These are phyloP conservation scores for Scortum barcoo DNA, from an alignment of 2,113 vertebrate species.

Conservation along the genomic window DNA sequence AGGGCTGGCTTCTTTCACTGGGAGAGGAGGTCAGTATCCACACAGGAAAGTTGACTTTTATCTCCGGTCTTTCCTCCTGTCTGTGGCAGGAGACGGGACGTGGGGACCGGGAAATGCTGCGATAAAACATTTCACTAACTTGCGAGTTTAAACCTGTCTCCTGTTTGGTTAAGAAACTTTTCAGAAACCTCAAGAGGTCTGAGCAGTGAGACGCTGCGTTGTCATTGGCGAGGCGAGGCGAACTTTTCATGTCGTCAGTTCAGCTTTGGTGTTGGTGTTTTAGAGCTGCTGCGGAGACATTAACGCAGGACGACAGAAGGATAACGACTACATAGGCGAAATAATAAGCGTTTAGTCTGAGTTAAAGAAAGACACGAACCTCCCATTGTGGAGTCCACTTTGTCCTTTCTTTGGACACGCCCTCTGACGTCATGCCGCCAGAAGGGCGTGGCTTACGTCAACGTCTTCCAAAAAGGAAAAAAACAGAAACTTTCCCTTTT, in stretches of 20 bases:
- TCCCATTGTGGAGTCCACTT: conserved; percentile 78
- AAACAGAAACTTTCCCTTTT: background rate
- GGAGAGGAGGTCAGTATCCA: background rate
- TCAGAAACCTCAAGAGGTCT: conserved; percentile 14
- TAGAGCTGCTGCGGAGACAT: fast-evolving
- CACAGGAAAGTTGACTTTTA: background rate
- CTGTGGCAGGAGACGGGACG: background rate
- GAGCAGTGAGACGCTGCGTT: conserved; percentile 2
- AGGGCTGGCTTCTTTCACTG: background rate
- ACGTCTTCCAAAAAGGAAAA: conserved; percentile 9
- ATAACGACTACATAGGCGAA: background rate
- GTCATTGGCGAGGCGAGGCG: conserved; percentile 16
- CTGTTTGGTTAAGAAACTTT: conserved; percentile 52
- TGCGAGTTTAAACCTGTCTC: background rate
- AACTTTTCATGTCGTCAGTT: background rate
- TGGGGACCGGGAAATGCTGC: background rate
- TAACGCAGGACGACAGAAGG: too few species aligned
- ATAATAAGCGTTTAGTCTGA: background rate
- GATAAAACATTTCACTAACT: background rate
- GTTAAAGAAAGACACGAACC: conserved; percentile 72
- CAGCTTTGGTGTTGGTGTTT: background rate
- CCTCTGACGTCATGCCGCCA: conserved; percentile 64
- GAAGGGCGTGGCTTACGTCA: conserved; percentile 25
- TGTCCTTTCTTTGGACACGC: conserved; percentile 73
- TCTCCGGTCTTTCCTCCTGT: background rate